phyloP scores from a whole-genome alignment of 1,140 invertebrate genomes.

The Formica selysi region DNA sequence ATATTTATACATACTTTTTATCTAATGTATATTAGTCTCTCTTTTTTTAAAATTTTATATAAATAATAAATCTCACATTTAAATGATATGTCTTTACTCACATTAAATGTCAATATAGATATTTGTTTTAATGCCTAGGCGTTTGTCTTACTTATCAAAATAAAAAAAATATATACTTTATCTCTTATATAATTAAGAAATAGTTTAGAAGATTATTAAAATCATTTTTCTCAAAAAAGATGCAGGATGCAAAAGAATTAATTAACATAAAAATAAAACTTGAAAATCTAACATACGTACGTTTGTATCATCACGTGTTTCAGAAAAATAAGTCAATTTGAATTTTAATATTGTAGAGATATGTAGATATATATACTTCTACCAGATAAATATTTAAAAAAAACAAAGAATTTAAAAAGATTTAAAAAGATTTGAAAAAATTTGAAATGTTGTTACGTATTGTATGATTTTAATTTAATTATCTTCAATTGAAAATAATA shows the following conservation, averaged over 20 bases:
- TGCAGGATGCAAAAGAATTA: background rate
- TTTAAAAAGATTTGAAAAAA: background rate
- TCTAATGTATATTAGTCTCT: no score
- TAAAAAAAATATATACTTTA: background rate
- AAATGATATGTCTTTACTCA: background rate
- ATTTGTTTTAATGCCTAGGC: no score
- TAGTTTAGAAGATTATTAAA: background rate
- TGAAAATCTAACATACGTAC: background rate
- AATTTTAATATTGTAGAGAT: no score
- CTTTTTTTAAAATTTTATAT: background rate
- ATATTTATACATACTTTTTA: no score
- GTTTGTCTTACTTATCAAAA: no score
- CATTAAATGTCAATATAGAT: background rate
- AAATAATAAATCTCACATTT: slow-evolving; percentile 10
- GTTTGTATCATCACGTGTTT: background rate
- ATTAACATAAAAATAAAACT: background rate
- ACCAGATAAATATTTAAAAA: background rate
- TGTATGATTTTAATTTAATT: no score
- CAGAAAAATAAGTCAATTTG: no score
- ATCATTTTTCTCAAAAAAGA: background rate
- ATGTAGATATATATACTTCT: no score
- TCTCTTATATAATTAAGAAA: background rate
- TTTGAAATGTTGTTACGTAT: no score
- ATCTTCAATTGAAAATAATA: no score
- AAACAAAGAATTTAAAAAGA: no score